Evolutionary conservation across 2,797 vertebrate species (phyloP).

Genomic region (Rousettus madagascariensis): DNA sequence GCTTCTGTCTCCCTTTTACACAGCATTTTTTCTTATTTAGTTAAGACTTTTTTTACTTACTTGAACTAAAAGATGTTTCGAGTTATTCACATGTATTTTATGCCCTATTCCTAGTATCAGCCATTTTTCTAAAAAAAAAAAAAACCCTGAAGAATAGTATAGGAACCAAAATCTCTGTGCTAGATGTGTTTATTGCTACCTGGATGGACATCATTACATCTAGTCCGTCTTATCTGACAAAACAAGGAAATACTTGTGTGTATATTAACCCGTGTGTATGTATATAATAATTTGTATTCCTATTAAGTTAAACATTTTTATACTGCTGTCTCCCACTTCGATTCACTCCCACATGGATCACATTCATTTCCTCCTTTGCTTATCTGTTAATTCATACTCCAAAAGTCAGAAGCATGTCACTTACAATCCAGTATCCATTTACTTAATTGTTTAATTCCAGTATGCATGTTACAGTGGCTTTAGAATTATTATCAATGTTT

Average conservation of each 20-base stretch:
- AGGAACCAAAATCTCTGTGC: not conserved
- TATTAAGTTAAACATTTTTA: not conserved
- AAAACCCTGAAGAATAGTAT: not conserved
- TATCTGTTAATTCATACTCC: not conserved
- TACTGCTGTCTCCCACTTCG: not conserved
- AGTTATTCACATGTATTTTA: not conserved
- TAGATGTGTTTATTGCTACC: not conserved
- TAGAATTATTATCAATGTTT: not conserved
- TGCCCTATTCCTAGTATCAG: not conserved
- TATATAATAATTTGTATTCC: too few species aligned
- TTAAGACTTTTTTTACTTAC: not conserved
- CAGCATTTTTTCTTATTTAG: not conserved
- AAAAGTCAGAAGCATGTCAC: not conserved
- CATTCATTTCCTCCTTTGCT: not conserved
- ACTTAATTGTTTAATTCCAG: not conserved
- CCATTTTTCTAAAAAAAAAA: not conserved
- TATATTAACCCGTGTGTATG: not conserved
- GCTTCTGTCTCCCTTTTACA: not conserved
- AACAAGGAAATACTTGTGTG: not conserved
- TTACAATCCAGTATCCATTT: not conserved
- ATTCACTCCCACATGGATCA: not conserved
- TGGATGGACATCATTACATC: not conserved
- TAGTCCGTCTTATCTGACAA: not conserved
- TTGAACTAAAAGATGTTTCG: not conserved
- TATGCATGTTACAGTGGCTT: not conserved